Evolutionary conservation across 1,140 invertebrate species (phyloP), one percentile per base, ranked within the genome.

Genomic region (Drosophila eugracilis): DNA sequence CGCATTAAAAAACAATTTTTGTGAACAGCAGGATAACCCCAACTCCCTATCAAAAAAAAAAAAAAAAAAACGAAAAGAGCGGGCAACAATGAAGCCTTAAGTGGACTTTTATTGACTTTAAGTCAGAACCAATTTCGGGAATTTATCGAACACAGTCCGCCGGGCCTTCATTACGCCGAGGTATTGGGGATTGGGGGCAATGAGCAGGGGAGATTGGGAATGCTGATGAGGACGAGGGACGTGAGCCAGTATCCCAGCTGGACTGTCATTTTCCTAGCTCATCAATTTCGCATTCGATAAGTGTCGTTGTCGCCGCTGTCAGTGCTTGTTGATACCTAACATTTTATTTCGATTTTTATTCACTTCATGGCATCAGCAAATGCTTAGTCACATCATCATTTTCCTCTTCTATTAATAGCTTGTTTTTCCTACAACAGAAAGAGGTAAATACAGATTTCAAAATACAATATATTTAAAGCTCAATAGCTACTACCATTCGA

Each of bases 1-100:
- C 81, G 81, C 81, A 86, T 86, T 86, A 86, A 86, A 86, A 86
- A 86, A 86, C 81, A 86, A 86, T 86, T 86, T 85, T 78, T 80
- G 79, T 86, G 69, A 74, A 86, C 53, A 66, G 69, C 37, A 48
- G 30, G 49, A 76, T 41, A 26, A 53, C 30, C 45, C 57, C 42
- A 39, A 12, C 49, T 28, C 19, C 30, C 5, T n/a, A n/a, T n/a
- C n/a, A n/a, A n/a, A n/a, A n/a, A n/a, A n/a, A n/a, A n/a, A n/a
- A n/a, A n/a, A n/a, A n/a, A n/a, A n/a, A n/a, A n/a, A n/a, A n/a
- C 9, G 36, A 10, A 34, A 54, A 34, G 50, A 47, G 57, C 75
- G 65, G 65, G 67, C 80, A 85, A 85, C 80, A 85, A 85, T 85
- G 80, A 79, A 79, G 80, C 80, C 81, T 86, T 86, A 86, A 86